Base-by-base conservation (phyloP, 1,140 invertebrate genomes). In the Drosophila ficusphila region DNA sequence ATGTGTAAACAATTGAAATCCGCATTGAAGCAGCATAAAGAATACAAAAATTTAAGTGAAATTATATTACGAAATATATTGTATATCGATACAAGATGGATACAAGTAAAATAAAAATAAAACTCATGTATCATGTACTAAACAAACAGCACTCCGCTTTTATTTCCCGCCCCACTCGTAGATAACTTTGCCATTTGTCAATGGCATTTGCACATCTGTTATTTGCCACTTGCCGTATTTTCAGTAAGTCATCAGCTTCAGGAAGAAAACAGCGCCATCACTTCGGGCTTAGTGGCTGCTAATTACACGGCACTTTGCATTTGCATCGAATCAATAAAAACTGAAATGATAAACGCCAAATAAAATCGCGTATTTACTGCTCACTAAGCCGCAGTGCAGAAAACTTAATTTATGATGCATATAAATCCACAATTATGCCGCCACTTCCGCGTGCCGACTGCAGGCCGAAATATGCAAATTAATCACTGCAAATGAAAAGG, bases 111-210 rank as follows among this genome's bases (percentile, higher is more conserved):
- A 82, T 88, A 88, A 62, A 83, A 83, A 85, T 83, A 85, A 83
- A 86, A 86, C 82, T 86, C 85, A 86, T 86, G 82, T 86, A 86
- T 86, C 82, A 86, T 86, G 83, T 86, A 88, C 85, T 86, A 86
- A 86, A 86, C 70, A 71, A 88, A 79, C 71, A 33, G 33, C 16
- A 4, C 12, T 25, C 7, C 16, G 5, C 34, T 41, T 79, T 72
- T 65, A 71, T 61, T 54, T 56, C 12, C 42, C 44, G 3, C 57
- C 18, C 44, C 46, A 9, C 8, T n/a, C 21, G 12, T 60, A 38
- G 16, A 21, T 49, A n/a, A n/a, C n/a, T n/a, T n/a, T n/a, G n/a
- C n/a, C 48, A 49, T 65, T 27, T 48, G 31, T 54, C 25, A 60
- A 36, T 16, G 49, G 29, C 41, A 39, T 23, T 31, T 46, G 42